Base-by-base conservation (phyloP, 2,113 vertebrate genomes). In the Takifugu flavidus region DNA sequence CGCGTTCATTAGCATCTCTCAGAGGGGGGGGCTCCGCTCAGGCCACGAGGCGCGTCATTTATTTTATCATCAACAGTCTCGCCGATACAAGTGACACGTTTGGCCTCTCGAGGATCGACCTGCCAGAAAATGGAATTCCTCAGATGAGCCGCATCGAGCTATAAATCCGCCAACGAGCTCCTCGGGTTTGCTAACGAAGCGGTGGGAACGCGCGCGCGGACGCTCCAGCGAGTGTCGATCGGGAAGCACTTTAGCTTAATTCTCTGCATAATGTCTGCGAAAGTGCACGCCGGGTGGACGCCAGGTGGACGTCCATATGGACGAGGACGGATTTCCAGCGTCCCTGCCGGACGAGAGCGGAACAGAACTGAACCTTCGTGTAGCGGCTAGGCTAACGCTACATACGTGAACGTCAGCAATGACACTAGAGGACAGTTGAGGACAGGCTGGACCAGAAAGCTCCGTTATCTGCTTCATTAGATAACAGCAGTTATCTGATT, bases 61-160 rank as follows among this genome's bases (percentile, higher is more conserved):
- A 70, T 77, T 54, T 72, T 47, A 62, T 53, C 25, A 62, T 73
- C 50, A 26, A 46, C 54, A 42, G 59, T 34, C 52, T 53, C 7
- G 5, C 55, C 67, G 31, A 63, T 42, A 44, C 47, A 45, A 53
- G 57, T 57, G 70, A 67, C 59, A 72, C 10, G 5, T 53, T 58
- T 72, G 61, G 69, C 59, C 72, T 78, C 47, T 67, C 39, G 73
- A 62, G 39, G 29, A 39, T 1, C 65, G 74, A 62, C 69, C 62
- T 34, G 31, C 58, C 28, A 54, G 55, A 64, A 69, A 59, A 59
- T 63, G 29, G 26, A 57, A 73, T 55, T 50, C 39, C 29, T 53
- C 6, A 53, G 39, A 78, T 70, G 52, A 62, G 31, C 46, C 49
- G 15, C 44, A 44, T 72, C 34, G 42, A 45, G 49, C 42, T 57